Conservation (phyloP, 2,113 vertebrate genomes). For the Eurystomus gularis region DNA sequence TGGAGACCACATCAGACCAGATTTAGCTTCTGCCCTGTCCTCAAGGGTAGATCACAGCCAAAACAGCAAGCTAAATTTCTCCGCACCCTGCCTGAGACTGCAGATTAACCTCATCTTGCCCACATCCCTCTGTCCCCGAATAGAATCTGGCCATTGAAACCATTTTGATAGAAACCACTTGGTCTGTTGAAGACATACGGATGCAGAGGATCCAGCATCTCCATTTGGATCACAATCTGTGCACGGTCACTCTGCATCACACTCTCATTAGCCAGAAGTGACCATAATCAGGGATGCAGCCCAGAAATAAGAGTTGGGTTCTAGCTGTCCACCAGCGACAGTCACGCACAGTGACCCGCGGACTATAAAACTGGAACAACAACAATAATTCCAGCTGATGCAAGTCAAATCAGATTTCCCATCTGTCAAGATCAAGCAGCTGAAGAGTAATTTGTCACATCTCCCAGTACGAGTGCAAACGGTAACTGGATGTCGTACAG, state of each 20-base stretch:
- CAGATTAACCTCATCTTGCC: not conserved
- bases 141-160: not conserved
- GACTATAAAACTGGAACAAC: not conserved
- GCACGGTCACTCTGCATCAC: not conserved
- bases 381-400: slow-evolving; percentile 47
- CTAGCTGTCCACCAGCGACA: not conserved
- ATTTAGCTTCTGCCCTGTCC: not conserved
- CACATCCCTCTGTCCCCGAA: not conserved
- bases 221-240: not conserved
- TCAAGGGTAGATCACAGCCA: not conserved
- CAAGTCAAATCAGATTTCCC: slow-evolving; percentile 12
- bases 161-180: rapidly evolving
- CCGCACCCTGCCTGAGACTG: not conserved
- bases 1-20: not conserved
- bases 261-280: not conserved
- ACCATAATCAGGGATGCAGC: not conserved
- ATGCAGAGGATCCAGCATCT: not conserved
- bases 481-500: not conserved
- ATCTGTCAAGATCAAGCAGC: slow-evolving; percentile 43
- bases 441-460: not conserved
- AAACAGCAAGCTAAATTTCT: not conserved
- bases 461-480: not conserved
- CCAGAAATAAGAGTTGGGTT: not conserved
- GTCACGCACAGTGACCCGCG: not conserved
- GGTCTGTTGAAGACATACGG: not conserved